Evolutionary conservation across 2,113 vertebrate species (phyloP).

Genomic region (Oenanthe oenanthe): DNA sequence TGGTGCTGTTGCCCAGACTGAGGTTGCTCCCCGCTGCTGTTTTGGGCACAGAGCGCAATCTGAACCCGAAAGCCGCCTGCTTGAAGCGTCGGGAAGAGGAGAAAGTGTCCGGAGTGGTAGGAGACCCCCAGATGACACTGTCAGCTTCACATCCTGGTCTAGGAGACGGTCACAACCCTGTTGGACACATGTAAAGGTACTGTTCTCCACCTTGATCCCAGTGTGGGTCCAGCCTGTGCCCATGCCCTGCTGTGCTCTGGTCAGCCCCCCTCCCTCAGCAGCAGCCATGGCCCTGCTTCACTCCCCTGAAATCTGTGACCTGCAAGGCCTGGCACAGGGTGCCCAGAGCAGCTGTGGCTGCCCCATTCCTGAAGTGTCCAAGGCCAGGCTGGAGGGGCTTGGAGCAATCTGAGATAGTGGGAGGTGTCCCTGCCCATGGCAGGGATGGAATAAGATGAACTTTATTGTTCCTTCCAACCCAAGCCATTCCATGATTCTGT

Average conservation of each 20-base stretch:
- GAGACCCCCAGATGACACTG: slow-evolving; percentile 92
- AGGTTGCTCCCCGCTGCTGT: slow-evolving; percentile 21
- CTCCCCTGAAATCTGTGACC: background rate
- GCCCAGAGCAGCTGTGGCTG: background rate
- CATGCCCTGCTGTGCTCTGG: background rate
- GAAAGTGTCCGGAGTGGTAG: slow-evolving; percentile 93
- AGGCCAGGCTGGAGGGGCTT: background rate
- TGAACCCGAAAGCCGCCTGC: slow-evolving; percentile 98
- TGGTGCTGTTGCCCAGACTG: background rate
- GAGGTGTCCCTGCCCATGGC: background rate
- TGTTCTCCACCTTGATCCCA: accelerated
- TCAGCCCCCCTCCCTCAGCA: background rate
- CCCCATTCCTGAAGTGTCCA: background rate
- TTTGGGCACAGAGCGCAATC: slow-evolving; percentile 87
- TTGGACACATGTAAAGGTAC: slow-evolving; percentile 89
- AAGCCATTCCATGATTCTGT: background rate
- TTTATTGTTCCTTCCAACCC: background rate
- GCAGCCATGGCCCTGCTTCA: background rate
- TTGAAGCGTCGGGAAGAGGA: slow-evolving; percentile 97
- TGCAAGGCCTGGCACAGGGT: background rate
- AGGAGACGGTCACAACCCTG: slow-evolving; percentile 91
- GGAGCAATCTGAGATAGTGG: background rate
- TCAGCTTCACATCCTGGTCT: slow-evolving; percentile 90
- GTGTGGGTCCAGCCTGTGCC: accelerated
- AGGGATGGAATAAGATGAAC: too few relatives aligned